Conservation (phyloP, 2,797 vertebrate species). For the Brotula barbata region DNA sequence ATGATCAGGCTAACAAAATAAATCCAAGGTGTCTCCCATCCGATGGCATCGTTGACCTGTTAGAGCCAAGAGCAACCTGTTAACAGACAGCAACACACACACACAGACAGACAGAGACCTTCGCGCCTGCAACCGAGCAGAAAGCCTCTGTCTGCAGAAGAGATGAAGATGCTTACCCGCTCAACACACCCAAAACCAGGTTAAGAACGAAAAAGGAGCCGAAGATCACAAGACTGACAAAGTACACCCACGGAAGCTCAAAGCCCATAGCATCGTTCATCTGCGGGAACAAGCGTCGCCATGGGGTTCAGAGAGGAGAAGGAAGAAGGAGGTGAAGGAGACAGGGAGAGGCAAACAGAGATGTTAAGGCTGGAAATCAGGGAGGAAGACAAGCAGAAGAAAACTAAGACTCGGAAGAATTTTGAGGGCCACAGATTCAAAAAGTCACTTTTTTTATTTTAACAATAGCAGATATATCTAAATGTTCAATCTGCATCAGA, state of each 20-base stretch:
- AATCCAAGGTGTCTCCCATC: conserved; percentile 94
- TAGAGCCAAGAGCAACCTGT: conserved; percentile 68
- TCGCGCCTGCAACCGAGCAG: conserved; percentile 33
- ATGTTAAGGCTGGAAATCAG: conserved; percentile 35
- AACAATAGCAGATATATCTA: too few species aligned
- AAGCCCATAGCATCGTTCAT: conserved; percentile 99
- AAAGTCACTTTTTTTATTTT: too few species aligned
- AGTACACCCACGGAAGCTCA: conserved; percentile 99
- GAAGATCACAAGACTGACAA: conserved; percentile 99
- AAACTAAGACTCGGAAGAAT: neutral
- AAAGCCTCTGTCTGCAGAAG: conserved; percentile 81
- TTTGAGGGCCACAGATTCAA: too few species aligned
- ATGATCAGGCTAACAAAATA: conserved; percentile 99
- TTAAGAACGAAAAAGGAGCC: too few species aligned
- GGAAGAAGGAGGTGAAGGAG: conserved; percentile 28
- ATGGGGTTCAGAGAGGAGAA: conserved; percentile 25
- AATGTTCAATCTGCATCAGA: too few species aligned
- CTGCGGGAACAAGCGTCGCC: conserved; percentile 72
- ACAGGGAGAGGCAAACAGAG: conserved; percentile 31
- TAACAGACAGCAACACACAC: conserved; percentile 41
- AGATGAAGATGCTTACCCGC: conserved; percentile 94
- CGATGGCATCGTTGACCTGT: conserved; percentile 97
- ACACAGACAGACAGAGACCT: conserved; percentile 42
- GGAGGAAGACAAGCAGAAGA: conserved; percentile 20
- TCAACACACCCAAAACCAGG: conserved; percentile 99